Conservation (phyloP, 2,113 vertebrate genomes). For the Vulpes ferrilata region DNA sequence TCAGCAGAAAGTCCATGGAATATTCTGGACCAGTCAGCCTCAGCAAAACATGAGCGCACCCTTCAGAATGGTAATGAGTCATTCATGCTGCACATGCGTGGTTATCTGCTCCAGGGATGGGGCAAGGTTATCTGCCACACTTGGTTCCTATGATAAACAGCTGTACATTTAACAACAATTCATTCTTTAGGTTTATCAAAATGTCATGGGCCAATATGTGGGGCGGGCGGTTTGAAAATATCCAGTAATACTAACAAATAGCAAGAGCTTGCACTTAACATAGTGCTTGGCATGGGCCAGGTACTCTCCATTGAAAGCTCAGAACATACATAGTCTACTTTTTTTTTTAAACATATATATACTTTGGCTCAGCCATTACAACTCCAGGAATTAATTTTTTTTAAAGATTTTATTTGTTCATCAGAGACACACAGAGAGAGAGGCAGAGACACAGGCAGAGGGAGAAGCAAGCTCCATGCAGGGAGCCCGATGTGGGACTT, state of each 20-base stretch:
- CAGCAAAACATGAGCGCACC: neutral
- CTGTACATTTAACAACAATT: neutral
- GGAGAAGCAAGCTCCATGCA: no score
- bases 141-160: neutral
- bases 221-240: neutral
- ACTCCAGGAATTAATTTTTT: neutral
- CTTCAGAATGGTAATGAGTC: no score
- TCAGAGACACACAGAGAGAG: no score
- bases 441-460: no score
- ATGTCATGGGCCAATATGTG: neutral
- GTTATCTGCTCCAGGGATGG: accelerated
- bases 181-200: neutral
- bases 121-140: neutral
- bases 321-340: neutral
- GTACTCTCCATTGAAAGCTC: neutral
- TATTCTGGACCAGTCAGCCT: neutral
- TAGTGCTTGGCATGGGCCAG: neutral
- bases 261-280: no score
- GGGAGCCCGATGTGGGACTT: no score
- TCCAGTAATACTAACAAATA: neutral
- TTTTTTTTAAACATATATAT: neutral
- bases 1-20: neutral
- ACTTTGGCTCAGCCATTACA: neutral
- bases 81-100: accelerated
- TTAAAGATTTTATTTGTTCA: no score